Base-by-base conservation (phyloP, 2,113 vertebrate species). In the Phaetusa simplex region DNA sequence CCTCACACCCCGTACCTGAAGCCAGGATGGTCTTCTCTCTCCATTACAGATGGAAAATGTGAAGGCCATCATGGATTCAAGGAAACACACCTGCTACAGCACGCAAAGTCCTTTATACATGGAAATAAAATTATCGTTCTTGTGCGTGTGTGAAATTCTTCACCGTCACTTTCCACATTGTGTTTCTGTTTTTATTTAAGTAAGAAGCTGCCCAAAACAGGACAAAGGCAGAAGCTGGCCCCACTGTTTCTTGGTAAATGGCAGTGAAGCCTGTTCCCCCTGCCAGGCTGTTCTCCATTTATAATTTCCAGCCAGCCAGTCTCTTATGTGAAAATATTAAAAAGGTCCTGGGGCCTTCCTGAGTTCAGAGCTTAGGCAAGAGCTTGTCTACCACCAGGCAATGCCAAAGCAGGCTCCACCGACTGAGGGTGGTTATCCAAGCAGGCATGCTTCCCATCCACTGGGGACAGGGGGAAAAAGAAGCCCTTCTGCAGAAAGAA, bases 41-140 rank as follows among this genome's bases (percentile, higher is more conserved):
- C 58, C 34, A 36, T 59, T 36, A 59, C 34, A 59, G 34, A 59
- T 24, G 34, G 22, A 59, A 36, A 59, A 59, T 11, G 34, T 59
- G 34, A 72, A 58, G 26, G 47, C 32, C 59, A 42, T 3, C 0
- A 0, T 29, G n/a, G 38, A 53, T 64, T 55, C 47, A 62, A 42
- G 11, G 32, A 40, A 82, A 70, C 9, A 19, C 4, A 16, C 9
- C 27, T 12, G 62, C 49, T 83, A n/a, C 5, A 14, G 34, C 52
- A 67, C 6, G 21, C 8, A 13, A 50, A 50, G 45, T 15, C 8
- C 18, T 23, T 38, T 40, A 56, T 21, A n/a, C 5, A 38, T 2
- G 8, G 55, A 49, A 83, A 77, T 34, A 70, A 89, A 78, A 45
- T 8, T 1, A 26, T 22, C 2, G 2, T 10, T 56, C 53, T 5